Percentiles rank a stretch among this genome's conserved stretches.
These are phyloP conservation scores for Diacarnus erythraeanus DNA, from an alignment of 37 sponge, comb jelly and placozoan species.

Conservation along the genomic window DNA sequence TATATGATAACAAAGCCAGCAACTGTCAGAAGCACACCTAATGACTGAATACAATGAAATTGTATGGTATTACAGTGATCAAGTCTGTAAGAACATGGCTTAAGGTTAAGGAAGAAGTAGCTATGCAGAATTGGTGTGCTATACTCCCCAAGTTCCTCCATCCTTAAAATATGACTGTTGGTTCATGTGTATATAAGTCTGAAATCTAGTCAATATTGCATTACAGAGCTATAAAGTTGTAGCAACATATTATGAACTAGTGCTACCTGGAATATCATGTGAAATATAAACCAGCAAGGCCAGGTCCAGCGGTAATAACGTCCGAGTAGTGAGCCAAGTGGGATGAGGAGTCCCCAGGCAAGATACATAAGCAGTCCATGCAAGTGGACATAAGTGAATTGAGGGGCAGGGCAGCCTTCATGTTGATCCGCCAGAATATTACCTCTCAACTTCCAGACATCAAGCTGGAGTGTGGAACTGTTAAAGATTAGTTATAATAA, in stretches of 20 bases:
- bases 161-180: background rate
- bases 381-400: slow-evolving; percentile 52
- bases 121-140: no score
- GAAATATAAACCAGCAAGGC: slow-evolving; percentile 62
- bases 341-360: slow-evolving; percentile 72
- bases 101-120: no score
- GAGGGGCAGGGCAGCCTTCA: slow-evolving; percentile 18
- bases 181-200: no score
- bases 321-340: slow-evolving; percentile 63
- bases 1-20: slow-evolving; percentile 70
- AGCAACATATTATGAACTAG: no score
- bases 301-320: slow-evolving; percentile 68
- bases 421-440: background rate
- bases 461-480: slow-evolving; percentile 1
- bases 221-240: no score
- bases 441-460: slow-evolving; percentile 57
- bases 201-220: no score
- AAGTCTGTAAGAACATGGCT: no score
- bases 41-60: slow-evolving; percentile 43
- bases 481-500: background rate
- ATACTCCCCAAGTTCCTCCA: no score
- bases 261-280: slow-evolving; percentile 66
- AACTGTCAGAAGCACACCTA: slow-evolving; percentile 59
- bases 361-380: slow-evolving; percentile 73
- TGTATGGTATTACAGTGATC: no score